phyloP scores from a whole-genome alignment of 2,113 vertebrate genomes.

The Pycnonotus jocosus region DNA sequence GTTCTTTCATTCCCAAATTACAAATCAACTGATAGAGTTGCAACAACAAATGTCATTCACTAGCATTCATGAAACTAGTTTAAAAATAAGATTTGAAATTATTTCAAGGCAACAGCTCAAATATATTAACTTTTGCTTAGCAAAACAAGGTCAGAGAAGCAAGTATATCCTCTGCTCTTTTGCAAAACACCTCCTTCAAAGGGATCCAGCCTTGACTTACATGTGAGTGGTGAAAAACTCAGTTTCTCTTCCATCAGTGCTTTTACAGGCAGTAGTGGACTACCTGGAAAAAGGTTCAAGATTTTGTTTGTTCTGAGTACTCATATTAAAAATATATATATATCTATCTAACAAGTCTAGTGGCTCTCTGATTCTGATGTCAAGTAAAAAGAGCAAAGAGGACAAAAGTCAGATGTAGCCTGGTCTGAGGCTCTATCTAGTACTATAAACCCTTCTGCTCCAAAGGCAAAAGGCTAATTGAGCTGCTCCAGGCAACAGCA shows the following conservation, averaged over 20 bases:
- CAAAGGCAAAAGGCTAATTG: constrained; percentile 51
- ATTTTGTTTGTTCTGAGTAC: neutral
- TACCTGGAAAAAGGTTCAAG: neutral
- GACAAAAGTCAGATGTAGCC: neutral
- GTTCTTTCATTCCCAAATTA: neutral
- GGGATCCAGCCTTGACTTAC: neutral
- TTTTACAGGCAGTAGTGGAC: neutral
- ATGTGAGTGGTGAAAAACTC: neutral
- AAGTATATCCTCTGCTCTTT: neutral
- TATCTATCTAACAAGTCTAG: neutral
- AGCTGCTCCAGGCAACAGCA: constrained; percentile 50
- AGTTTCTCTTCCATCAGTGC: neutral
- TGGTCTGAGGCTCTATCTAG: neutral
- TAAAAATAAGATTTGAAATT: neutral
- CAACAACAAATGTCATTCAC: neutral
- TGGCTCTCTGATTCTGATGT: neutral
- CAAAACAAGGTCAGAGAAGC: neutral
- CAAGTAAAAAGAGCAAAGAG: neutral
- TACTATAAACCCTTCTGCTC: neutral
- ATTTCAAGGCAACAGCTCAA: neutral
- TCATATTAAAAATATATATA: neutral
- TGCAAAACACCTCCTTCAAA: neutral
- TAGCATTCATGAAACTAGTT: neutral
- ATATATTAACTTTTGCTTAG: neutral
- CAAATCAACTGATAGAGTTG: neutral